phyloP scores from a whole-genome alignment of 2,888 invertebrate species.

The Hybos culiciformis region DNA sequence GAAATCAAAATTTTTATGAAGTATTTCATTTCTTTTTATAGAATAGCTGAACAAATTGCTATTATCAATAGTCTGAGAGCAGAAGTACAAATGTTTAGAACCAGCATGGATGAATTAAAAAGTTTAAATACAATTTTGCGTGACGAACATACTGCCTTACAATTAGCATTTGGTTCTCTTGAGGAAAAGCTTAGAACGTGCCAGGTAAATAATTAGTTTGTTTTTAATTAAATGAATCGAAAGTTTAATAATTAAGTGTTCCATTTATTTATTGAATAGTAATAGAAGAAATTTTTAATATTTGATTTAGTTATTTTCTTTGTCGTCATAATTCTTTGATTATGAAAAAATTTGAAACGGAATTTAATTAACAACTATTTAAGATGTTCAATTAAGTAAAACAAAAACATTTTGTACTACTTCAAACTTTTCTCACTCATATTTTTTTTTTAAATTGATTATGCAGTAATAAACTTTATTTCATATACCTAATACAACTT shows the following conservation, averaged over 20 bases:
- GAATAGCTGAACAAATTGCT: slow-evolving; percentile 54
- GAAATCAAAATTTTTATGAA: not conserved
- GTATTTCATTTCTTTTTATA: slow-evolving; percentile 22
- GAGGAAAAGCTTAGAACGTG: slow-evolving; percentile 78
- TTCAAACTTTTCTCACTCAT: too few species aligned
- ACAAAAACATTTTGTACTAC: too few species aligned
- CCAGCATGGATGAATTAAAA: slow-evolving; percentile 61
- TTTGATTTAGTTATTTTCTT: not conserved
- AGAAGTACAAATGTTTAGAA: slow-evolving; percentile 59
- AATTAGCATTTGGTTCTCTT: slow-evolving; percentile 75
- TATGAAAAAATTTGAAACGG: too few species aligned
- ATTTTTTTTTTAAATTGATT: too few species aligned
- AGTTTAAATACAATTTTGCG: slow-evolving; percentile 74
- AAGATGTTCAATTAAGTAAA: too few species aligned
- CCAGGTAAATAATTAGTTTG: slow-evolving; percentile 42
- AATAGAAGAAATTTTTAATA: not conserved
- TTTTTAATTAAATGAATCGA: not conserved
- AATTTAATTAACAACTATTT: too few species aligned
- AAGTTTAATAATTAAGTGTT: not conserved
- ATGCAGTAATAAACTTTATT: too few species aligned
- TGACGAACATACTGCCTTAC: slow-evolving; percentile 90
- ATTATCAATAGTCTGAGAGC: slow-evolving; percentile 52
- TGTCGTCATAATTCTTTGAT: too few species aligned
- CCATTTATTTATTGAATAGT: not conserved
- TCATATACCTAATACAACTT: too few species aligned